phyloP scores from a whole-genome alignment of 1,140 invertebrate genomes.

The Cephus cinctus region DNA sequence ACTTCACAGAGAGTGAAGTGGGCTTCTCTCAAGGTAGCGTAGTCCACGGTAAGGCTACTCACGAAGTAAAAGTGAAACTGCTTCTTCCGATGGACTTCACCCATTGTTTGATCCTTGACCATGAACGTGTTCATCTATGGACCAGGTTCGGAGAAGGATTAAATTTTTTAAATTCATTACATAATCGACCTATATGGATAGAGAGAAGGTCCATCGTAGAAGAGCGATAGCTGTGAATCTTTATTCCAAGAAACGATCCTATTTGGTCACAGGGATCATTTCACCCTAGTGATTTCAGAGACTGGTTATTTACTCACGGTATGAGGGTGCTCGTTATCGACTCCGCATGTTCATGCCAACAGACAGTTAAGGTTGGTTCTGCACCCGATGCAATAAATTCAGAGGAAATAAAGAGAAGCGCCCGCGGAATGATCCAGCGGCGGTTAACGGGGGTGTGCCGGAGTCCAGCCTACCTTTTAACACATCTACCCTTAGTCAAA shows the following conservation, averaged over 20 bases:
- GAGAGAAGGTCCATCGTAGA: too few species aligned
- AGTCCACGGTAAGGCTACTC: too few species aligned
- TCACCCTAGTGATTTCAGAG: conserved; percentile 29
- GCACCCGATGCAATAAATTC: conserved; percentile 50
- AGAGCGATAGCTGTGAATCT: too few species aligned
- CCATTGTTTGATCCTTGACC: too few species aligned
- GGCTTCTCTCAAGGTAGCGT: conserved; percentile 4
- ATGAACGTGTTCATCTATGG: too few species aligned
- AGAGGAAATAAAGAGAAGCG: conserved; percentile 32
- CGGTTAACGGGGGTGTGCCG: conserved; percentile 54
- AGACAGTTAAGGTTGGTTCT: conserved; percentile 49
- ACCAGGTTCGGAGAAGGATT: too few species aligned
- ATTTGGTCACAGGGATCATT: too few species aligned
- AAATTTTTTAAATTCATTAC: too few species aligned
- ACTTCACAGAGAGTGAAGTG: neutral
- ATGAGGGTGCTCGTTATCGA: conserved; percentile 38
- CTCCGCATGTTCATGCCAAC: conserved; percentile 52
- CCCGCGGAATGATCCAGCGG: conserved; percentile 6
- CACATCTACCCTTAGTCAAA: too few species aligned
- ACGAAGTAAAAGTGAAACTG: conserved; percentile 13
- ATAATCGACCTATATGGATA: too few species aligned
- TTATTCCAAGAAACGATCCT: too few species aligned
- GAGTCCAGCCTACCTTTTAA: conserved; percentile 55
- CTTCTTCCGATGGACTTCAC: too few species aligned
- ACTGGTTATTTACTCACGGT: conserved; percentile 27